phyloP scores from a whole-genome alignment of 2,797 vertebrate species.

The Malacoctenus gilli region DNA sequence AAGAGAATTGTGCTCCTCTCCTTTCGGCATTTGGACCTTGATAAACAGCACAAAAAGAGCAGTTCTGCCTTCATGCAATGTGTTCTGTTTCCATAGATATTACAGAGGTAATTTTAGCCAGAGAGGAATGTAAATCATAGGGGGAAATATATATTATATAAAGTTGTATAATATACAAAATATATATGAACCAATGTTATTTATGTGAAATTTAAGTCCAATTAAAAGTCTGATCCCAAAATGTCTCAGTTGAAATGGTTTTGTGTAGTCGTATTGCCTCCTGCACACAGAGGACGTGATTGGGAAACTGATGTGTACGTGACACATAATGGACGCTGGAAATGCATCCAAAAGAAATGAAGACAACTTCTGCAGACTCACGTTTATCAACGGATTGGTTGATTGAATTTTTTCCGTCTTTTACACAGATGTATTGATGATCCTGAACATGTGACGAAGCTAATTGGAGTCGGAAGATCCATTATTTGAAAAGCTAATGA shows the following conservation, averaged over 20 bases:
- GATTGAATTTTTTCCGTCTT: neutral
- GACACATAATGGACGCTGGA: neutral
- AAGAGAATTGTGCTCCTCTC: conserved; percentile 65
- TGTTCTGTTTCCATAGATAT: conserved; percentile 75
- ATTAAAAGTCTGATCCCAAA: conserved; percentile 84
- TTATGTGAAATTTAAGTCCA: conserved; percentile 86
- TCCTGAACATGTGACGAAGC: neutral
- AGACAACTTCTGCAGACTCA: neutral
- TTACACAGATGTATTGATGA: too few species aligned
- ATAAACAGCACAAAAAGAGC: conserved; percentile 74
- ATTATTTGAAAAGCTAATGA: too few species aligned
- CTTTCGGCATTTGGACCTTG: conserved; percentile 67
- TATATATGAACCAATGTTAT: conserved; percentile 87
- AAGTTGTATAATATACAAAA: conserved; percentile 84
- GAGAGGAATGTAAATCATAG: conserved; percentile 83
- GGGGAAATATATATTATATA: conserved; percentile 88
- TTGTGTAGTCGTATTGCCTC: conserved; percentile 8
- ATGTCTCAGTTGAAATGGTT: conserved; percentile 45
- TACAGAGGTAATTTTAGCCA: conserved; percentile 74
- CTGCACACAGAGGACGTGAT: neutral
- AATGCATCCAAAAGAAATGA: neutral
- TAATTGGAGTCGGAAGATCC: too few species aligned
- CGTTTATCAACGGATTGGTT: neutral
- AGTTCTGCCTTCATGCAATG: conserved; percentile 69
- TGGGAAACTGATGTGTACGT: neutral